Evolutionary conservation across 2,797 vertebrate species (phyloP), one percentile per base, ranked within the genome.

Genomic region (Geotrypetes seraphini): DNA sequence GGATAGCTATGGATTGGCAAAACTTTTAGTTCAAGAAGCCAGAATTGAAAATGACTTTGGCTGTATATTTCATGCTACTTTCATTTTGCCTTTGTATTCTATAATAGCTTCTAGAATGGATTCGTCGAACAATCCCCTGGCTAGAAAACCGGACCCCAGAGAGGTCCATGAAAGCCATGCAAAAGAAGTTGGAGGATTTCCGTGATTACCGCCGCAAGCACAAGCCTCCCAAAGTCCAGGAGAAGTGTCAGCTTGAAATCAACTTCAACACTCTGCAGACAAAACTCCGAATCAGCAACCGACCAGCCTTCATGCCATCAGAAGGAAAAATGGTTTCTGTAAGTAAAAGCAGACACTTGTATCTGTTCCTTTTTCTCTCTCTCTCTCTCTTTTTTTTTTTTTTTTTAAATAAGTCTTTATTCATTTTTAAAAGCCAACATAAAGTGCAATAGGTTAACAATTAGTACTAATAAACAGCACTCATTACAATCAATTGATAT

Each of bases 241-340:
- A 98, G 73, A 98, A 98, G 50, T 98, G 95, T 67, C 93, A 97
- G 50, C 73, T 98, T 61, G 94, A 98, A 75, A 98, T 98, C 53
- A 97, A 88, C 75, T 97, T 97, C 73, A 98, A 98, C 76, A 98
- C 95, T 4, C 74, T 98, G 71, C 95, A 98, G 75, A 97, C 93
- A 44, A 98, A 96, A 62, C 58, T 97, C 48, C 78, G 92, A 41
- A 92, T 97, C 74, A 98, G 95, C 73, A 98, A 92, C 58, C 82
- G 95, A 2, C 95, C 95, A 0, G 90, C 93, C 39, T 98, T 93
- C 67, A 98, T 97, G 95, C 95, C 95, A 35, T 97, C 93, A 1
- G 95, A 98, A 63, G 94, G 95, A 36, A 98, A 97, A 79, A 89
- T 98, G 93, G 95, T 98, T 57, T 98, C 95, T 59, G 95, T 98